These are phyloP conservation scores for Ceraclea dissimilis DNA, from an alignment of 2,888 invertebrate species.

Conservation along the genomic window DNA sequence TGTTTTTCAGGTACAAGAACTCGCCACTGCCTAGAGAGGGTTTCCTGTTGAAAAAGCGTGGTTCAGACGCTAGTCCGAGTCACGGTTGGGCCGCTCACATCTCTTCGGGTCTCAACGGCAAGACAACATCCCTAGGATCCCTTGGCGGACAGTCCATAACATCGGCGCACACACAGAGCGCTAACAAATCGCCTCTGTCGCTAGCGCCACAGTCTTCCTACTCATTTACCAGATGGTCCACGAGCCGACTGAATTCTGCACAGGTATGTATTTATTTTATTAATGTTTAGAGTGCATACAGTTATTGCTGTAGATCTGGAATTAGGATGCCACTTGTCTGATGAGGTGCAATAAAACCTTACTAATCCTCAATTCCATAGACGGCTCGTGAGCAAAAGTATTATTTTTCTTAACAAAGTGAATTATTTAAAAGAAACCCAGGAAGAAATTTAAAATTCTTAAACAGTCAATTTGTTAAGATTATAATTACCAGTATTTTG, in stretches of 20 bases:
- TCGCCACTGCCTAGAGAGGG: constrained; percentile 69
- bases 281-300: too few species aligned
- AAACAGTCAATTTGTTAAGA: too few species aligned
- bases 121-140: constrained; percentile 80
- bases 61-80: constrained; percentile 55
- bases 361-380: too few species aligned
- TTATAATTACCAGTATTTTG: too few species aligned
- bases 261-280: constrained; percentile 34
- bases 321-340: too few species aligned
- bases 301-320: too few species aligned
- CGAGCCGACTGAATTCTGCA: constrained; percentile 66
- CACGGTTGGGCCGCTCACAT: constrained; percentile 52
- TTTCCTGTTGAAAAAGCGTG: constrained; percentile 72
- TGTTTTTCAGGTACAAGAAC: constrained; percentile 52
- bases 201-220: constrained; percentile 21
- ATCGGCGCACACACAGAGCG: constrained; percentile 41
- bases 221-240: constrained; percentile 62
- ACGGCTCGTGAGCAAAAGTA: too few species aligned
- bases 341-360: too few species aligned
- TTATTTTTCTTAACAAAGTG: too few species aligned
- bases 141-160: constrained; percentile 39
- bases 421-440: too few species aligned
- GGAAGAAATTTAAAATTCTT: too few species aligned
- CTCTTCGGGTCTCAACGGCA: constrained; percentile 63
- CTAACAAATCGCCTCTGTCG: constrained; percentile 33